Base-by-base conservation (phyloP, 2,113 vertebrate genomes). In the Heterotis niloticus region DNA sequence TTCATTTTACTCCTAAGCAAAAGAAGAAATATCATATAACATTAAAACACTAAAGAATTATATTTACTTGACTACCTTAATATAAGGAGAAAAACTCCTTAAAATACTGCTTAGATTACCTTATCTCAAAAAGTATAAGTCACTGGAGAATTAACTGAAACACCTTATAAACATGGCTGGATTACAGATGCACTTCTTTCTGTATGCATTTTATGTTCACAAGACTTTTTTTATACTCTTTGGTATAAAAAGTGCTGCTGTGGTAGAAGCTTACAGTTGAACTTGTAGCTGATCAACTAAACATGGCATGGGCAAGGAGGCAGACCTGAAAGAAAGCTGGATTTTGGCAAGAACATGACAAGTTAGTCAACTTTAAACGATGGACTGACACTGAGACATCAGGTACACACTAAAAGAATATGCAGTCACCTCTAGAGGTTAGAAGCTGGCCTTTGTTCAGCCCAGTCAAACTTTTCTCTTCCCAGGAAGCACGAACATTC, bases 1-100 rank as follows among this genome's bases (percentile, higher is more conserved):
- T 78, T 74, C n/a, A 74, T 74, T 78, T 23, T 64, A 78, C 29
- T 68, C 29, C 54, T 51, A 59, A 71, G 54, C 68, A 71, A 60
- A 57, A 71, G 28, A 59, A 78, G 57, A 70, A 78, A 78, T 62
- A 44, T 26, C 52, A 28, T 51, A 10, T 56, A 62, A 28, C 59
- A 75, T 64, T 60, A 26, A n/a, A 65, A 29, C 20, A 26, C 64
- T 67, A 29, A 26, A 59, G 51, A 16, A 59, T 59, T 59, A 13
- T 28, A 16, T 12, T 74, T 57, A 51, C 23, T 51, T 59, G 71
- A 17, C 54, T 59, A 28, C 71, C 23, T 13, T 4, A 16, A 74
- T 1, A 10, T n/a, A 57, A 59, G 57, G 18, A 9, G 23, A 74
- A 74, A n/a, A 17, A 59, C 10, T 13, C 71, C 24, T 74, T 74